phyloP scores from a whole-genome alignment of 2,888 invertebrate species.

The Dryobota labecula region DNA sequence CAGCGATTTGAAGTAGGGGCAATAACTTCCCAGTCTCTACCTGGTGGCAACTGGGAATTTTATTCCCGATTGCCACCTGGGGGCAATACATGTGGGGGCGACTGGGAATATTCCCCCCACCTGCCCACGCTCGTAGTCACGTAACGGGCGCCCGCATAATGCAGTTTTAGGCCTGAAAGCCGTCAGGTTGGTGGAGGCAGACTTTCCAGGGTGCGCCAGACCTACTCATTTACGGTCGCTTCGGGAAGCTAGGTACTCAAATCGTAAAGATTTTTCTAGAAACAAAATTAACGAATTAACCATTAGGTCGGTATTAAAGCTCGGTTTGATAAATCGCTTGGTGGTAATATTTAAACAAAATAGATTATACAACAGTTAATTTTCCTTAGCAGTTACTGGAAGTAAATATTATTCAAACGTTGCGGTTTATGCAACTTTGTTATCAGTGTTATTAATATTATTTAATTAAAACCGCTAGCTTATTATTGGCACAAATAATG shows the following conservation, averaged over 20 bases:
- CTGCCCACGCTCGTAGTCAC: too few relatives aligned
- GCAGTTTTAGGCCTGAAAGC: too few relatives aligned
- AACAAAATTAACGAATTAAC: background rate
- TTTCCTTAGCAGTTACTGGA: background rate
- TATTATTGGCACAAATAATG: background rate
- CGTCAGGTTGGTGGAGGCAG: background rate
- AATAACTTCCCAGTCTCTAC: too few relatives aligned
- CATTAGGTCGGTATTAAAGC: background rate
- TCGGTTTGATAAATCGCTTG: background rate
- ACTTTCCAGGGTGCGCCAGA: background rate
- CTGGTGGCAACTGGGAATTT: too few relatives aligned
- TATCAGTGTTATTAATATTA: conserved; percentile 2
- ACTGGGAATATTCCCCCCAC: too few relatives aligned
- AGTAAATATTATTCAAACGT: conserved; percentile 30
- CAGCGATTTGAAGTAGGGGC: too few relatives aligned
- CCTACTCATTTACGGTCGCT: background rate
- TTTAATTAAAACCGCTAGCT: background rate
- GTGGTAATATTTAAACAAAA: background rate
- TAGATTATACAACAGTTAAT: background rate
- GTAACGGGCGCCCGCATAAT: too few relatives aligned
- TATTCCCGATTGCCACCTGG: too few relatives aligned
- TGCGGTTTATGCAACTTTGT: conserved; percentile 4
- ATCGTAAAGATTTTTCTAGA: background rate
- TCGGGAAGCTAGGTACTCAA: background rate
- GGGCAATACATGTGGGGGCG: too few relatives aligned